These are phyloP conservation scores for Musca domestica DNA, from an alignment of 1,140 invertebrate species.

Conservation along the genomic window DNA sequence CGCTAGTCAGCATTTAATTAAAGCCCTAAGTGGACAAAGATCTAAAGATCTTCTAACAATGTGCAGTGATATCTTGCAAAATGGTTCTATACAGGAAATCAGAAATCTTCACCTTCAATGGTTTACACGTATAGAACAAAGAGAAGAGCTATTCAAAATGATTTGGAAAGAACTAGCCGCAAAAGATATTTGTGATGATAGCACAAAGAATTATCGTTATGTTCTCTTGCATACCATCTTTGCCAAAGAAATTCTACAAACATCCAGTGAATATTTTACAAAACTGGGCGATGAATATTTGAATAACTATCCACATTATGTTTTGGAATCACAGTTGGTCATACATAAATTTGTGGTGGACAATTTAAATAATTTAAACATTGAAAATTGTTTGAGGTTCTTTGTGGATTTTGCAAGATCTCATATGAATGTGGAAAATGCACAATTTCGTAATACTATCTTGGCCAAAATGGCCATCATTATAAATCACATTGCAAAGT, in stretches of 20 bases:
- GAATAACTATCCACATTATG: constrained; percentile 39
- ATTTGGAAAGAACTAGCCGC: no score
- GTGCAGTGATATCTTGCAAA: constrained; percentile 36
- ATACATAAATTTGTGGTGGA: constrained; percentile 47
- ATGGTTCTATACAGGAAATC: constrained; percentile 41
- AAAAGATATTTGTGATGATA: constrained; percentile 9
- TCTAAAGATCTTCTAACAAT: constrained; percentile 33
- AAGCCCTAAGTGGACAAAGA: constrained; percentile 40
- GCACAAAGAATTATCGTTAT: constrained; percentile 33
- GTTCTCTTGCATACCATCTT: constrained; percentile 49
- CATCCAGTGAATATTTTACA: constrained; percentile 45
- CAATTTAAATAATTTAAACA: constrained; percentile 41
- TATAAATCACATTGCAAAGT: constrained; percentile 47
- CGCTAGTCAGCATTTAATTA: constrained; percentile 47
- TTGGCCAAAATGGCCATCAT: constrained; percentile 47
- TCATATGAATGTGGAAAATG: constrained; percentile 39
- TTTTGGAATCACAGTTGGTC: constrained; percentile 40
- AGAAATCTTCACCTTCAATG: constrained; percentile 48
- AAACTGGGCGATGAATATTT: constrained; percentile 47
- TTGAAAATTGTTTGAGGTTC: constrained; percentile 48
- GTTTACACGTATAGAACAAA: constrained; percentile 44
- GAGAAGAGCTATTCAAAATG: no score
- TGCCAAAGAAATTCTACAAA: constrained; percentile 42
- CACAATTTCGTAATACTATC: constrained; percentile 46
- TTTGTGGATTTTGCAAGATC: constrained; percentile 38